phyloP scores from a whole-genome alignment of 2,797 vertebrate genomes.

The Clangula hyemalis region DNA sequence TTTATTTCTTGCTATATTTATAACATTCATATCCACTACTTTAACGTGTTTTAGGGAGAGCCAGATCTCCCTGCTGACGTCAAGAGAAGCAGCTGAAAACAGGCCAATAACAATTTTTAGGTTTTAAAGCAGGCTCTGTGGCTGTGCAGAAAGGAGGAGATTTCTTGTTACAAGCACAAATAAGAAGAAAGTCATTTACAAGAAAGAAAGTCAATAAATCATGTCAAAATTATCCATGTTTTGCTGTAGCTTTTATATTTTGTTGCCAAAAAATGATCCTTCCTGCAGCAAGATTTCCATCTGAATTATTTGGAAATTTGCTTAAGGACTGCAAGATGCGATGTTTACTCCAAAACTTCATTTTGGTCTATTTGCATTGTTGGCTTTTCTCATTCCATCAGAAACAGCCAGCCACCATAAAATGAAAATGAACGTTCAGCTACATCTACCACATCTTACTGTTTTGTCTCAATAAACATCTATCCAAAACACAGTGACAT shows the following conservation, averaged over 20 bases:
- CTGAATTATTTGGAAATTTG: neutral
- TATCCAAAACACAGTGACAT: neutral
- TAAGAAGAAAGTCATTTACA: neutral
- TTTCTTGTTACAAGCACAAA: neutral
- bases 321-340: neutral
- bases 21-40: neutral
- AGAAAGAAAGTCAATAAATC: neutral
- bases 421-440: neutral
- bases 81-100: slow-evolving; percentile 18
- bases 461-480: neutral
- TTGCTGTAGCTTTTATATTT: neutral
- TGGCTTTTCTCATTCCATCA: neutral
- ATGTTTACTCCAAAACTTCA: neutral
- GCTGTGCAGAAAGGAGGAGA: neutral
- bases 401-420: neutral
- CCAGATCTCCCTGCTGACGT: neutral
- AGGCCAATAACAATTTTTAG: neutral
- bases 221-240: neutral
- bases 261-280: neutral
- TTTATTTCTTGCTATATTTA: slow-evolving; percentile 6
- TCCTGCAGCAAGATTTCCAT: slow-evolving; percentile 6
- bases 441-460: neutral
- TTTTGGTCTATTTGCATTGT: neutral
- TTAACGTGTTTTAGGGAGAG: neutral
- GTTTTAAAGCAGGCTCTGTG: slow-evolving; percentile 9